Percentiles rank a stretch among this genome's conserved stretches.
phyloP scores from a whole-genome alignment of 2,888 invertebrate species.

The Aproaerema taeniolella region DNA sequence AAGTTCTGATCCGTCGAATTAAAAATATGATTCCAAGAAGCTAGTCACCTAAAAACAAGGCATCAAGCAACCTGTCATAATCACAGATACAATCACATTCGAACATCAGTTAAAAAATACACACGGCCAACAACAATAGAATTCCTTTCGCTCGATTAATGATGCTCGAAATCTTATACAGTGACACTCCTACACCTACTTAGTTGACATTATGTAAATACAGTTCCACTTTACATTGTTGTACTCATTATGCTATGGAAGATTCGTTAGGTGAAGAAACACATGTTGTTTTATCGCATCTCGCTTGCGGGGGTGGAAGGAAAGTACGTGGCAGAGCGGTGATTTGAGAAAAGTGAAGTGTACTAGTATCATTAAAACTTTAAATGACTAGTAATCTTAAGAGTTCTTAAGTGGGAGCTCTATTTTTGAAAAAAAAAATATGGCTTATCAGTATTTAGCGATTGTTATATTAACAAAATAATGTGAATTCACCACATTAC shows the following conservation, averaged over 20 bases:
- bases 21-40: slow-evolving; percentile 7
- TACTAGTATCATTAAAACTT: too few relatives aligned
- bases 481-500: too few relatives aligned
- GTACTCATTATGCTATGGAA: slow-evolving; percentile 71
- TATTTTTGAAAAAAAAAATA: too few relatives aligned
- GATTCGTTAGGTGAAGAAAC: slow-evolving; percentile 78
- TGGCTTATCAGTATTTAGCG: too few relatives aligned
- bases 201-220: slow-evolving; percentile 77
- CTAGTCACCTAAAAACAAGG: slow-evolving; percentile 21
- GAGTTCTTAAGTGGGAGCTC: too few relatives aligned
- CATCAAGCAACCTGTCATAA: slow-evolving; percentile 37
- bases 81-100: slow-evolving; percentile 37
- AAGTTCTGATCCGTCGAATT: too few relatives aligned
- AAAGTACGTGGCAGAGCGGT: too few relatives aligned
- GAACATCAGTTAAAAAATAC: slow-evolving; percentile 54
- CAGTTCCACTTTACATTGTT: slow-evolving; percentile 71
- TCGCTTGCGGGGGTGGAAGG: slow-evolving; percentile 26
- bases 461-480: too few relatives aligned
- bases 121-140: slow-evolving; percentile 57
- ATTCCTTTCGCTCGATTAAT: slow-evolving; percentile 72
- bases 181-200: slow-evolving; percentile 71
- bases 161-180: slow-evolving; percentile 46
- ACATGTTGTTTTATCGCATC: slow-evolving; percentile 72
- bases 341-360: too few relatives aligned
- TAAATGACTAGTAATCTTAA: too few relatives aligned